Evolutionary conservation across 2,888 invertebrate species (phyloP).

Genomic region (Plagodis pulveraria): DNA sequence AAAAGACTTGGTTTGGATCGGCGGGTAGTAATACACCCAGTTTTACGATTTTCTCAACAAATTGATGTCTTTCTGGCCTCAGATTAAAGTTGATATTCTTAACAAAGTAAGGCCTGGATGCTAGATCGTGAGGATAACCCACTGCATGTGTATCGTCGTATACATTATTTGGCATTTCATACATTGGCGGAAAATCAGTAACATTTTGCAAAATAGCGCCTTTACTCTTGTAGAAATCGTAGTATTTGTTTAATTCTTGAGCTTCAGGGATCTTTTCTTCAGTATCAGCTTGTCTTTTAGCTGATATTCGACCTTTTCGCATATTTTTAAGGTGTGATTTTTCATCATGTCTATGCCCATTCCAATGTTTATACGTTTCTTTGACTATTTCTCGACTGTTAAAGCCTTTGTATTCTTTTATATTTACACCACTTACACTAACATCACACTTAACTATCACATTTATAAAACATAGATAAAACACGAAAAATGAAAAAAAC

Average conservation of each 20-base stretch:
- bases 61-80: slow-evolving; percentile 65
- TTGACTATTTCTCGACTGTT: slow-evolving; percentile 40
- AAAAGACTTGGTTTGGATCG: slow-evolving; percentile 86
- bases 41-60: slow-evolving; percentile 79
- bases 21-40: slow-evolving; percentile 88
- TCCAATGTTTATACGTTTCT: slow-evolving; percentile 53
- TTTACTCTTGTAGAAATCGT: slow-evolving; percentile 61
- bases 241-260: slow-evolving; percentile 63
- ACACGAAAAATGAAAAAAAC: slow-evolving; percentile 66
- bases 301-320: slow-evolving; percentile 52
- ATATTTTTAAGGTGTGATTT: slow-evolving; percentile 49
- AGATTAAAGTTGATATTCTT: slow-evolving; percentile 74
- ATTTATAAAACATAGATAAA: slow-evolving; percentile 75
- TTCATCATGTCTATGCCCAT: slow-evolving; percentile 53
- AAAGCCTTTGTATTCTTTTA: slow-evolving; percentile 47
- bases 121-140: slow-evolving; percentile 72
- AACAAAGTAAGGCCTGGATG: slow-evolving; percentile 64
- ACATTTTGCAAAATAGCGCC: slow-evolving; percentile 51
- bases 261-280: slow-evolving; percentile 58
- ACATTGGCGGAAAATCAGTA: slow-evolving; percentile 51
- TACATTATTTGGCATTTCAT: slow-evolving; percentile 45
- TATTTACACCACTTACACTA: slow-evolving; percentile 72
- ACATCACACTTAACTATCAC: slow-evolving; percentile 81
- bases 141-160: slow-evolving; percentile 61
- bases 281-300: slow-evolving; percentile 53